phyloP scores from a whole-genome alignment of 1,140 invertebrate species.

The Heliconius melpomene region DNA sequence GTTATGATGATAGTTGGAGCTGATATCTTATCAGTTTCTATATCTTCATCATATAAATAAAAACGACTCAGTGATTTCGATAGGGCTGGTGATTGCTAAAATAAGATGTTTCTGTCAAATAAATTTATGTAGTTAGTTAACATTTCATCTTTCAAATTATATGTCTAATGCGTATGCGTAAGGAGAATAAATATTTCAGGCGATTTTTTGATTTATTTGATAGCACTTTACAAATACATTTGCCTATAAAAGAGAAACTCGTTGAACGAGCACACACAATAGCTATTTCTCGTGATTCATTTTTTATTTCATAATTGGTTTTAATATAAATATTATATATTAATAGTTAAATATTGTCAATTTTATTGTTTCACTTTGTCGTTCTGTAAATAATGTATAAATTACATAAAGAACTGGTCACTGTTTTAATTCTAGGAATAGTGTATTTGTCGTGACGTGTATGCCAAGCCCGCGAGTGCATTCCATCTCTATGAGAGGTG shows the following conservation, averaged over 20 bases:
- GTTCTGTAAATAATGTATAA: conserved; percentile 12
- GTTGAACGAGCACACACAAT: too few relatives aligned
- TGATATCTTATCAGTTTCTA: neutral
- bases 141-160: too few relatives aligned
- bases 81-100: neutral
- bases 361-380: neutral
- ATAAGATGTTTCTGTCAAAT: neutral
- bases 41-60: neutral
- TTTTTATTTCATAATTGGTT: neutral
- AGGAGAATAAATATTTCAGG: too few relatives aligned
- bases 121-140: neutral
- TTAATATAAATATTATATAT: neutral
- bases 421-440: conserved; percentile 28
- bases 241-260: too few relatives aligned
- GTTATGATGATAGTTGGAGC: neutral
- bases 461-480: conserved; percentile 47
- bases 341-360: neutral
- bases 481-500: conserved; percentile 58
- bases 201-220: too few relatives aligned
- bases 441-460: conserved; percentile 44
- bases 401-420: conserved; percentile 22
- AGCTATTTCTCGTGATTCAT: neutral
- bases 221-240: too few relatives aligned
- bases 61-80: neutral
- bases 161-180: too few relatives aligned